A percentile compares a stretch with the other conserved stretches of the same genome.
phyloP scores from a whole-genome alignment of 1,140 invertebrate species.

The Drosophila gunungcola region DNA sequence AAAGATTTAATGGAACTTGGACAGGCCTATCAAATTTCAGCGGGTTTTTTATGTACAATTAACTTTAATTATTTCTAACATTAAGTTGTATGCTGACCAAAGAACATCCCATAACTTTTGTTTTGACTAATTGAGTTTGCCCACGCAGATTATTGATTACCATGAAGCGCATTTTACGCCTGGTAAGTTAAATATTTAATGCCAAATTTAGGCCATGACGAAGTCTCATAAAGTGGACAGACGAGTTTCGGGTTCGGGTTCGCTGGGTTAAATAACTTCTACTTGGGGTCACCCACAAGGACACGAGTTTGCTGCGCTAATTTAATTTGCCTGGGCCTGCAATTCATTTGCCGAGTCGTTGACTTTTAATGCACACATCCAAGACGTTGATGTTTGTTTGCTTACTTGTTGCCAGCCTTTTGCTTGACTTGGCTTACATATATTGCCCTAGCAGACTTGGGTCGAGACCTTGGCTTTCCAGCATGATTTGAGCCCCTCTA shows the following conservation, averaged over 20 bases:
- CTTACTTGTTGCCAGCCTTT: conserved; percentile 68
- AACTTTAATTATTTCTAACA: conserved; percentile 36
- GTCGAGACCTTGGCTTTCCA: conserved; percentile 29
- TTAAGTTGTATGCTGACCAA: conserved; percentile 1
- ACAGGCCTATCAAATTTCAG: conserved; percentile 18
- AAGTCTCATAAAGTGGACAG: conserved; percentile 31
- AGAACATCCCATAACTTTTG: not conserved
- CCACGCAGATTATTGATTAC: conserved; percentile 42
- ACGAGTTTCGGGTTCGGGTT: conserved; percentile 15
- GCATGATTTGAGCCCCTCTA: conserved; percentile 33
- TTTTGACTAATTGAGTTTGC: conserved; percentile 32
- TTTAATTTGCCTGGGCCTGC: conserved; percentile 75
- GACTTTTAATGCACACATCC: conserved; percentile 75
- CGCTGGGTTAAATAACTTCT: conserved; percentile 11
- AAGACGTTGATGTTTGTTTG: conserved; percentile 59
- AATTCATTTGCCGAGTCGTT: conserved; percentile 80
- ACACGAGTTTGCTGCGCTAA: conserved; percentile 55
- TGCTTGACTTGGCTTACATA: conserved; percentile 53
- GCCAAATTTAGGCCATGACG: conserved; percentile 4
- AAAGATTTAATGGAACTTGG: conserved; percentile 11
- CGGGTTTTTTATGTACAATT: conserved; percentile 25
- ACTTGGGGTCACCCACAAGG: conserved; percentile 40
- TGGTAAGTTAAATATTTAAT: conserved; percentile 36
- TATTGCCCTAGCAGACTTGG: conserved; percentile 18
- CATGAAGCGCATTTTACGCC: conserved; percentile 24